A percentile compares a stretch with the other conserved stretches of the same genome.
phyloP scores from a whole-genome alignment of 1,140 invertebrate species.

The Pseudomyrmex pallidus region DNA sequence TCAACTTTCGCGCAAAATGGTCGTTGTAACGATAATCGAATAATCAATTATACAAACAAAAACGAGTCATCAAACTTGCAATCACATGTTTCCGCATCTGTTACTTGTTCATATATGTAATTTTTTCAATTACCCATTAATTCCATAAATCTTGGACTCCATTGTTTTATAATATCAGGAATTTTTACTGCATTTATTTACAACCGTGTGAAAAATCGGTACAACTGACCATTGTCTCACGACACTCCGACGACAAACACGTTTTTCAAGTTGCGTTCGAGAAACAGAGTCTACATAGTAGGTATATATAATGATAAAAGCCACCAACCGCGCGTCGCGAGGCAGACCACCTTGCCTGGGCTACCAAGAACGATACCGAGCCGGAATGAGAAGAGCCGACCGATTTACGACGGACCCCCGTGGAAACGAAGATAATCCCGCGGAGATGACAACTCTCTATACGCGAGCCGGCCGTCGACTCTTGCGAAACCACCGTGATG shows the following conservation, averaged over 20 bases:
- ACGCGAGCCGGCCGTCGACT: background rate
- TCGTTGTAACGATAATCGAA: background rate
- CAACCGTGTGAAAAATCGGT: background rate
- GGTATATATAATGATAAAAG: conserved; percentile 37
- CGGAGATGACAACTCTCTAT: conserved; percentile 33
- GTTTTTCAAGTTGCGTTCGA: background rate
- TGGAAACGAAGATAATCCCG: conserved; percentile 70
- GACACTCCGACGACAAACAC: conserved; percentile 9
- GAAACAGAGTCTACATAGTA: conserved; percentile 5
- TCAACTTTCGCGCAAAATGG: background rate
- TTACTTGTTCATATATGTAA: too few species aligned
- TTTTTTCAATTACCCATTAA: too few species aligned
- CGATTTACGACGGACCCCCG: conserved; percentile 60
- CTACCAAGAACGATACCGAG: conserved; percentile 58
- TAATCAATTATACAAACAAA: background rate
- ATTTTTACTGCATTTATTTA: conserved; percentile 12
- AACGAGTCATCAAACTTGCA: too few species aligned
- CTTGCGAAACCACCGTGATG: conserved; percentile 14
- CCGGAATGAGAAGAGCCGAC: conserved; percentile 61
- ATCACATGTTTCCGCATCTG: too few species aligned
- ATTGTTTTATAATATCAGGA: background rate
- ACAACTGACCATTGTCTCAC: background rate
- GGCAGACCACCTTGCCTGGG: conserved; percentile 55
- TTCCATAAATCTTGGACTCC: too few species aligned
- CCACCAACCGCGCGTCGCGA: background rate